Percentiles rank a stretch among this genome's conserved stretches.
phyloP scores from a whole-genome alignment of 2,888 invertebrate species.

The Drymonia ruficornis region DNA sequence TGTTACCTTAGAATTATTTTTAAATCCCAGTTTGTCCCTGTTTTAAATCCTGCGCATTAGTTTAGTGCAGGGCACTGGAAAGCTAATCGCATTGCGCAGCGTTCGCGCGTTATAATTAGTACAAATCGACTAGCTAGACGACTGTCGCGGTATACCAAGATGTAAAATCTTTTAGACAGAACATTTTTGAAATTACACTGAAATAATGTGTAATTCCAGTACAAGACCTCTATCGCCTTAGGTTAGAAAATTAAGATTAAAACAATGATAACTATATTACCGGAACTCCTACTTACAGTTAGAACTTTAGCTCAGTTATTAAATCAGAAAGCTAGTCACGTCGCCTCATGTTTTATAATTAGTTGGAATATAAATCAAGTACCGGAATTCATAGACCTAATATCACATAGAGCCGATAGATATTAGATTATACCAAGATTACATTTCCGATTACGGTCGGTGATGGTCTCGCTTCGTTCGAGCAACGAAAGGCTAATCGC shows the following conservation, averaged over 20 bases:
- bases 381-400: background rate
- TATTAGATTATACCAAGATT: slow-evolving; percentile 6
- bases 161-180: background rate
- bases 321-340: background rate
- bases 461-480: slow-evolving; percentile 35
- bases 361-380: background rate
- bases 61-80: no score
- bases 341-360: background rate
- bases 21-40: no score
- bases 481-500: slow-evolving; percentile 75
- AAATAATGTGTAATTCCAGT: background rate
- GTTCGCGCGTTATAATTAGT: no score
- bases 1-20: no score
- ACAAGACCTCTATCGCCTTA: no score
- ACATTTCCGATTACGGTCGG: slow-evolving; percentile 1
- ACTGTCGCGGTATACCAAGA: background rate
- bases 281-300: background rate
- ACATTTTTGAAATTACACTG: background rate
- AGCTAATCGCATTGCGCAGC: no score
- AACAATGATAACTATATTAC: background rate
- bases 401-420: slow-evolving; percentile 1
- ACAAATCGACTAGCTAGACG: background rate
- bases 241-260: no score
- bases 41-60: no score
- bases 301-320: background rate